Evolutionary conservation across 2,797 vertebrate species (phyloP), one percentile per base, ranked within the genome.

Genomic region (Gastrophryne carolinensis): DNA sequence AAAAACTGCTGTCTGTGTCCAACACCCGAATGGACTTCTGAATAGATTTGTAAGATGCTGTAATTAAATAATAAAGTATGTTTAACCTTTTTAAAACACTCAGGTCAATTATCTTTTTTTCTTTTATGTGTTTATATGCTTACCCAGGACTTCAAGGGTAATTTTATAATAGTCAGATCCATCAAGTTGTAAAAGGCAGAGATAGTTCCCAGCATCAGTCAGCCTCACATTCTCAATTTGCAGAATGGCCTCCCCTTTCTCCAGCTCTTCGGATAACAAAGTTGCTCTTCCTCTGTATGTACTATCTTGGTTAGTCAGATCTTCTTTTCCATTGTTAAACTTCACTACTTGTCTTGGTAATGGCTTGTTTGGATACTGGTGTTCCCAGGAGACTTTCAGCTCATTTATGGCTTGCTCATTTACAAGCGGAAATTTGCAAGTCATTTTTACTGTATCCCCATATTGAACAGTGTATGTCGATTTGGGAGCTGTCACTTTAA

Each of bases 151-250:
- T 61, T 90, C 81, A 71, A 98, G 83, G 4, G 5, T 82, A 49
- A 94, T 85, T 4, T 83, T 83, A 79, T 94, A 94, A 79, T 93
- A 94, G 83, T 98, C 94, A 11, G 84, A 83, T 0, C 86, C 91
- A 2, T 26, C 72, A 17, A 88, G 88, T 21, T 89, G 57, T 72
- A 97, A 87, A 56, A 93, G 64, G 73, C 95, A 98, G 61, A 83
- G 85, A 70, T 95, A 96, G 0, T 5, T 84, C 3, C 95, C 95
- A 0, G 91, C 83, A 3, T 96, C 96, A 7, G 57, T 87, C 37
- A 95, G 84, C 73, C 78, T 86, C 29, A 96, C 83, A 0, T 26
- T 60, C 17, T 82, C 85, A 57, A 96, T 79, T 80, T 91, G 83
- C 11, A 98, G 77, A n/a, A 89, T 85, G 3, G 90, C 93, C 83